Conservation (phyloP, 2,113 vertebrate genomes). For the Mesoclemmys tuberculata region DNA sequence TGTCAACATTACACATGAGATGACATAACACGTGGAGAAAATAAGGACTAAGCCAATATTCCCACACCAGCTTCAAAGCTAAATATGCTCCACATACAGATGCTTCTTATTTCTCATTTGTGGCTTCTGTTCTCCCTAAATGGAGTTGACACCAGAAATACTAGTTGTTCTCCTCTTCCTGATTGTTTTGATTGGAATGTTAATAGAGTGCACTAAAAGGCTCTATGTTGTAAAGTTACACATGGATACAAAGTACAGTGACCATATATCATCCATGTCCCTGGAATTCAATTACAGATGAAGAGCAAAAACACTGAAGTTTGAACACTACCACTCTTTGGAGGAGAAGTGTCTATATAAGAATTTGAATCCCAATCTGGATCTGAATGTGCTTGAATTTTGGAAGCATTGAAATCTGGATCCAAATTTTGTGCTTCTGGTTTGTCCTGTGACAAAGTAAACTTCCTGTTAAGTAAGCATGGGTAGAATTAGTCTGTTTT, state of each 20-base stretch:
- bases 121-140: conserved; percentile 67
- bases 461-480: background rate
- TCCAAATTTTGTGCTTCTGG: background rate
- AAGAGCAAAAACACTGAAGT: background rate
- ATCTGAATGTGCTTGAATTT: background rate
- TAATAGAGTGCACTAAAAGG: conserved; percentile 32
- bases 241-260: background rate
- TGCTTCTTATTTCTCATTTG: conserved; percentile 69
- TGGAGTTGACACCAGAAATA: conserved; percentile 70
- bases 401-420: background rate
- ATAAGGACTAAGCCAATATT: conserved; percentile 75
- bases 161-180: conserved; percentile 61
- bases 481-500: background rate
- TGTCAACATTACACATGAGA: conserved; percentile 72
- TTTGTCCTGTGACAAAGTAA: background rate
- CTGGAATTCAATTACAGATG: rapidly evolving
- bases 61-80: conserved; percentile 72
- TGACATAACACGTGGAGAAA: conserved; percentile 74
- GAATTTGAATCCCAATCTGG: background rate
- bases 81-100: conserved; percentile 63
- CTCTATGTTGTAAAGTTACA: background rate
- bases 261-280: conserved; percentile 15
- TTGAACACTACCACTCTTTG: background rate
- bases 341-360: background rate
- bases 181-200: conserved; percentile 76